A percentile compares a stretch with the other conserved stretches of the same genome.
These are phyloP conservation scores for Entosphenus tridentatus DNA, from an alignment of 2,113 vertebrate species.

Conservation along the genomic window DNA sequence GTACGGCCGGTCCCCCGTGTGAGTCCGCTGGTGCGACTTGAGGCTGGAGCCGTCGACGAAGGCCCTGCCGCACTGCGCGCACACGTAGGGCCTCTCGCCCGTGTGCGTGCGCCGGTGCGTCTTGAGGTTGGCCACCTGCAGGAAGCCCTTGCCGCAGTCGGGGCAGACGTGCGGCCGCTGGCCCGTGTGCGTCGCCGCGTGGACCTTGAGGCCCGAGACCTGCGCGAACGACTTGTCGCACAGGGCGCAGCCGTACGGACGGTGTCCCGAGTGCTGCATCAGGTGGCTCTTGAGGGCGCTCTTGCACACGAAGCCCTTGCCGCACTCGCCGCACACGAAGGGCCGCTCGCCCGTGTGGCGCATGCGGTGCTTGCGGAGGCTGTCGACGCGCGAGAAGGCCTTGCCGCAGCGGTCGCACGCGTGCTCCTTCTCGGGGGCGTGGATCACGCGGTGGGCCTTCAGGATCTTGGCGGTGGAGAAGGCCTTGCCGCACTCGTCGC, in stretches of 20 bases:
- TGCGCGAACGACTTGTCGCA: background rate
- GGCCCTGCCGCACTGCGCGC: background rate
- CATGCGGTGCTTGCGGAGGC: too few relatives aligned
- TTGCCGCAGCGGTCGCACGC: too few relatives aligned
- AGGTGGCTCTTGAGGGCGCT: background rate
- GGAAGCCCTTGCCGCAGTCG: background rate
- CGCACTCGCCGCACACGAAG: constrained; percentile 1
- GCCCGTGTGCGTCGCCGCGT: background rate
- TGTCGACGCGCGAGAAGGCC: too few relatives aligned
- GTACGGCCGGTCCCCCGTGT: background rate
- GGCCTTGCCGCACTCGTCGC: too few relatives aligned
- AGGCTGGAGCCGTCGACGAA: background rate
- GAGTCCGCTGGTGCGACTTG: background rate
- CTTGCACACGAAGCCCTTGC: background rate
- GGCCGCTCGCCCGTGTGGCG: background rate
- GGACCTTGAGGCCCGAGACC: background rate
- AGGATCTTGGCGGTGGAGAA: too few relatives aligned
- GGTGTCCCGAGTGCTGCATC: background rate
- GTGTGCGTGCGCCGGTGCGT: background rate
- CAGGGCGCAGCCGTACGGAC: background rate
- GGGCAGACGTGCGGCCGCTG: background rate
- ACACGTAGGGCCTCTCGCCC: background rate
- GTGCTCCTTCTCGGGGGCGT: too few relatives aligned
- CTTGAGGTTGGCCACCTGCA: background rate
- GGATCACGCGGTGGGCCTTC: too few relatives aligned